Base-by-base conservation (phyloP, 30 jellyfish, hydroid and myxozoan genomes). In the Cassiopea andromeda region DNA sequence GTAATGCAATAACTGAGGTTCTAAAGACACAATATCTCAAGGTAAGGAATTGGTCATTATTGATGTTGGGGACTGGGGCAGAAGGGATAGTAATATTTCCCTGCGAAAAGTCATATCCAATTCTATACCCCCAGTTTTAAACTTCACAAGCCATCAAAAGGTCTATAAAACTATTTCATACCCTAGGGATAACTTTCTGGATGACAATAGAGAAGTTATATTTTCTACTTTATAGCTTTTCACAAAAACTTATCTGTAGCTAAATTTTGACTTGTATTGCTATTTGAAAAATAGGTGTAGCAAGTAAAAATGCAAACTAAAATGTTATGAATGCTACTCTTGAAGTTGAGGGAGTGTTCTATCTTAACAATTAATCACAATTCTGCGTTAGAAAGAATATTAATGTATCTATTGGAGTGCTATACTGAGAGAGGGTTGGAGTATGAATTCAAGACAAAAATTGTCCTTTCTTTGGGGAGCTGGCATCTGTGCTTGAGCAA, bases 1-100 rank as follows among this genome's bases (percentile, higher is more conserved):
- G 92, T 68, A 70, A 83, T 12, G 85, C 87, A n/a, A 68, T 81
- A 18, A 43, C 61, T 27, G 47, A 57, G 59, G 80, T 66, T 43
- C 83, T 50, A 17, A 68, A 82, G 69, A 47, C 47, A 8, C 44
- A 60, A 44, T 81, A 81, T 81, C 67, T 81, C 82, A 58, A 18
- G 44, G 73, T 81, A 13, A 54, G 64, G 64, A 54, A 54, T 10
- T 54, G 64, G 64, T 54, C 64, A 54, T 54, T 54, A 54, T 54
- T 54, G 64, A 54, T 54, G 64, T 54, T 10, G 7, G 64, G 64
- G 64, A 54, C 64, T 54, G 64, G 12, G 64, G 64, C 64, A 54
- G 64, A 54, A 54, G 64, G 64, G 64, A 54, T 54, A 54, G 12
- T 54, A 54, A 54, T 54, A 54, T 54, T 54, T 54, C 64, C 64